These are phyloP conservation scores for Neocloeon triangulifer DNA, from an alignment of 1,140 invertebrate genomes.

Conservation along the genomic window DNA sequence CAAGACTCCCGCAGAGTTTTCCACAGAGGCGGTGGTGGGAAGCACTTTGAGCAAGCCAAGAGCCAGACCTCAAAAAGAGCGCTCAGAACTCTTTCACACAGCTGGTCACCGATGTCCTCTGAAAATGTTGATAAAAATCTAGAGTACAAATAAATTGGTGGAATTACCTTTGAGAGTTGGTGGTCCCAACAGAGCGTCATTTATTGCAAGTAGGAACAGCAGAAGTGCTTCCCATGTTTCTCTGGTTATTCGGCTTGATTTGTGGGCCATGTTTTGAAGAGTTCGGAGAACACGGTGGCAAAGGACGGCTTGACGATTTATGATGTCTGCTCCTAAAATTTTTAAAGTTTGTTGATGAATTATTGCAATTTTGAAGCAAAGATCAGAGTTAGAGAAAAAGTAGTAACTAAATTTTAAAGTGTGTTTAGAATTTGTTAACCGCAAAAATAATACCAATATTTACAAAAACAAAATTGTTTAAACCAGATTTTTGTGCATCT, in stretches of 20 bases:
- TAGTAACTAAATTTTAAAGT: too few relatives aligned
- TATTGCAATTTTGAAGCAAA: too few relatives aligned
- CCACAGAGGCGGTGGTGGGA: slow-evolving; percentile 85
- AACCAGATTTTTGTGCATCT: too few relatives aligned
- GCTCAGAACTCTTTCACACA: slow-evolving; percentile 80
- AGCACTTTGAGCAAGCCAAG: slow-evolving; percentile 69
- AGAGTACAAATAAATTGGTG: too few relatives aligned
- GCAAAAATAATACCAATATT: too few relatives aligned
- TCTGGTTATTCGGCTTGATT: slow-evolving; percentile 49
- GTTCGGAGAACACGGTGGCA: slow-evolving; percentile 85
- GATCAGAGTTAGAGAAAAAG: too few relatives aligned
- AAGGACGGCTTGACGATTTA: slow-evolving; percentile 80
- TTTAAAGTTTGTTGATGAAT: too few relatives aligned
- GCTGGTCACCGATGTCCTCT: slow-evolving; percentile 83
- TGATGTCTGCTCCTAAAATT: slow-evolving; percentile 55
- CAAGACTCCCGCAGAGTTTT: slow-evolving; percentile 85
- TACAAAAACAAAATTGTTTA: too few relatives aligned
- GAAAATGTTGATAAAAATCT: too few relatives aligned
- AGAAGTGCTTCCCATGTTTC: slow-evolving; percentile 83
- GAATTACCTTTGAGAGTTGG: slow-evolving; percentile 54
- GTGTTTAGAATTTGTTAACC: too few relatives aligned
- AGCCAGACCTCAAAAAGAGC: slow-evolving; percentile 92
- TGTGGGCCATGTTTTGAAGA: slow-evolving; percentile 65
- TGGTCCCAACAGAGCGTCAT: slow-evolving; percentile 73
- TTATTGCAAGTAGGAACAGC: slow-evolving; percentile 77